A percentile compares a stretch with the other conserved stretches of the same genome.
Evolutionary conservation across 1,140 invertebrate genomes (phyloP).

Genomic region (Ceratina calcarata): DNA sequence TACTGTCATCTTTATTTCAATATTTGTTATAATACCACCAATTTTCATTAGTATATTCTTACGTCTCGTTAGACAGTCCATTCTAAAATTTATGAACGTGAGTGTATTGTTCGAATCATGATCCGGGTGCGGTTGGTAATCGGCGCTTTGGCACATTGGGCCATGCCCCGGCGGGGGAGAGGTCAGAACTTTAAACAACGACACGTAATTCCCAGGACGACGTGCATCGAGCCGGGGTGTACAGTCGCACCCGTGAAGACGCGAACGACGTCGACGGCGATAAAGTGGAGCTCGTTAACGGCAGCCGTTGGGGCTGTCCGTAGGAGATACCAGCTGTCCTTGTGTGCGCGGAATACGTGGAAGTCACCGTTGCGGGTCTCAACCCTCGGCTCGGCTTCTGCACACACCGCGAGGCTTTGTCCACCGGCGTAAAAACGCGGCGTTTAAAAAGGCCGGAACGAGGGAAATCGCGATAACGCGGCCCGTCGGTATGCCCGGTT

Average conservation of each 20-base stretch:
- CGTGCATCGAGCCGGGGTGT: not conserved
- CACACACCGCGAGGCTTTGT: conserved; percentile 11
- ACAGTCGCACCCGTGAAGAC: conserved; percentile 23
- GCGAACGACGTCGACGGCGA: conserved; percentile 50
- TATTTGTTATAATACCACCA: too few relatives aligned
- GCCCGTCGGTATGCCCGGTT: not conserved
- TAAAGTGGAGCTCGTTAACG: conserved; percentile 64
- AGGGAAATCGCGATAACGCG: conserved; percentile 31
- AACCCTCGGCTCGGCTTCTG: not conserved
- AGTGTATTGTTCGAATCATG: conserved; percentile 13
- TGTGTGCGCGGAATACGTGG: conserved; percentile 45
- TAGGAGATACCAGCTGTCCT: conserved; percentile 50
- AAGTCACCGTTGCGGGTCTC: conserved; percentile 7
- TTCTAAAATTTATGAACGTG: not conserved
- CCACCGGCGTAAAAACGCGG: conserved; percentile 7
- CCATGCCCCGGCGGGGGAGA: not conserved
- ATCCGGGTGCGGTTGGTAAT: conserved; percentile 22
- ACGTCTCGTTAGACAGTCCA: not conserved
- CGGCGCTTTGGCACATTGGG: conserved; percentile 20
- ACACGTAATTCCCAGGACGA: conserved; percentile 26
- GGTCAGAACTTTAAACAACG: conserved; percentile 40
- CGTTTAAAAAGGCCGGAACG: conserved; percentile 30
- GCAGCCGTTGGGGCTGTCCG: conserved; percentile 49
- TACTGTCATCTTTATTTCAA: too few relatives aligned
- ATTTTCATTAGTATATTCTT: too few relatives aligned